A percentile compares a stretch with the other conserved stretches of the same genome.
These are phyloP conservation scores for Siniperca knerii DNA, from an alignment of 2,113 vertebrate genomes.

Conservation along the genomic window DNA sequence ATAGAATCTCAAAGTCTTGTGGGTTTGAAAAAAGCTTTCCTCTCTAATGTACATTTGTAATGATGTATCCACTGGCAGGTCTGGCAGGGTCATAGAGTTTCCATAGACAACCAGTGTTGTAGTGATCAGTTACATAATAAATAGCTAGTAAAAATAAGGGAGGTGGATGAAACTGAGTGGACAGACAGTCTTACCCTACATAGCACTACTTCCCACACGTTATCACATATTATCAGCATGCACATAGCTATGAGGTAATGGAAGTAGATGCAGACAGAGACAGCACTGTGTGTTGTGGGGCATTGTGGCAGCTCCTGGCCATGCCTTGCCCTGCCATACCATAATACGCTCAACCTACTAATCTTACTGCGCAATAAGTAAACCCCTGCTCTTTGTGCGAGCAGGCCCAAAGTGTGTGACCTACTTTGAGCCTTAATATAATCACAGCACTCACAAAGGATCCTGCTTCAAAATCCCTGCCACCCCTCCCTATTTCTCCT, in stretches of 20 bases:
- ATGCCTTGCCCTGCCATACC: constrained; percentile 27
- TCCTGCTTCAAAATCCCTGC: constrained; percentile 30
- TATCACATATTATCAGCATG: constrained; percentile 29
- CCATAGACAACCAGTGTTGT: neutral
- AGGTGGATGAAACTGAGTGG: neutral
- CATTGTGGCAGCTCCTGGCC: constrained; percentile 19
- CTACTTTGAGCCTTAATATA: constrained; percentile 64
- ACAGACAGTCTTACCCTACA: neutral
- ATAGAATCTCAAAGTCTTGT: neutral
- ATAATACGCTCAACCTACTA: constrained; percentile 52
- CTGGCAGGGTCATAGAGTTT: neutral
- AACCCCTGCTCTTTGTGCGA: constrained; percentile 62
- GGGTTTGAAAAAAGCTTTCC: neutral
- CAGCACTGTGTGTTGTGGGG: constrained; percentile 1
- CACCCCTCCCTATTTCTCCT: constrained; percentile 24
- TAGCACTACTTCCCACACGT: constrained; percentile 16
- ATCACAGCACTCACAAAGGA: constrained; percentile 55
- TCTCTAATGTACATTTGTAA: neutral
- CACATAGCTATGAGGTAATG: constrained; percentile 46
- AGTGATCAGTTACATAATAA: no score
- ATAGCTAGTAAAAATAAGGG: neutral
- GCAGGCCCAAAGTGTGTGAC: constrained; percentile 58
- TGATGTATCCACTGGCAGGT: neutral
- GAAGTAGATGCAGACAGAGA: constrained; percentile 34
- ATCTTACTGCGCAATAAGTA: constrained; percentile 57